Conservation (phyloP, 2,888 invertebrate species). For the Pyrgus malvae region DNA sequence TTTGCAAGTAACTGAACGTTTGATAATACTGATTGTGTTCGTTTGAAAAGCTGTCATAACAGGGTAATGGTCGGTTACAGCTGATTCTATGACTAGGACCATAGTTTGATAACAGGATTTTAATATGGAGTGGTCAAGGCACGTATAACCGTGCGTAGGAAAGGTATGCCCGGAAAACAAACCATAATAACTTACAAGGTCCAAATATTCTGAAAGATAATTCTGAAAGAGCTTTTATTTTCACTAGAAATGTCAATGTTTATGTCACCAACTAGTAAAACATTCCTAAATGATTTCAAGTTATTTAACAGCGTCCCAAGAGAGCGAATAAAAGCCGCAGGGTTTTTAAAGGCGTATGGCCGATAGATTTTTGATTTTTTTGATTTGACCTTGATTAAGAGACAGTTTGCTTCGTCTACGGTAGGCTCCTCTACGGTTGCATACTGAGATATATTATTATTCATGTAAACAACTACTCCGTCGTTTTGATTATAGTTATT, state of each 20-base stretch:
- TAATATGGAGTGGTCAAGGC: neutral
- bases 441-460: neutral
- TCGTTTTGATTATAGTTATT: conserved; percentile 6
- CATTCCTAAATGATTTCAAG: neutral
- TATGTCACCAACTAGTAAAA: neutral
- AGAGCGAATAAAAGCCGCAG: neutral
- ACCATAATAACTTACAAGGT: neutral
- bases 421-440: neutral
- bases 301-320: neutral
- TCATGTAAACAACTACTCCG: neutral
- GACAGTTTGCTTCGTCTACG: neutral
- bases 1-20: neutral
- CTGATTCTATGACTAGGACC: neutral
- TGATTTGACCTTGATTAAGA: neutral
- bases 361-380: neutral
- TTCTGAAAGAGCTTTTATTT: neutral
- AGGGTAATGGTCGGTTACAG: neutral
- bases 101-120: neutral
- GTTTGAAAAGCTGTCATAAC: neutral
- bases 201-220: neutral
- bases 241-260: neutral
- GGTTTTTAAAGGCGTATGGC: neutral
- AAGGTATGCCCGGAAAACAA: neutral
- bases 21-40: neutral
- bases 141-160: neutral